Base-by-base conservation (phyloP, 2,797 vertebrate species). In the Danio aesculapii region DNA sequence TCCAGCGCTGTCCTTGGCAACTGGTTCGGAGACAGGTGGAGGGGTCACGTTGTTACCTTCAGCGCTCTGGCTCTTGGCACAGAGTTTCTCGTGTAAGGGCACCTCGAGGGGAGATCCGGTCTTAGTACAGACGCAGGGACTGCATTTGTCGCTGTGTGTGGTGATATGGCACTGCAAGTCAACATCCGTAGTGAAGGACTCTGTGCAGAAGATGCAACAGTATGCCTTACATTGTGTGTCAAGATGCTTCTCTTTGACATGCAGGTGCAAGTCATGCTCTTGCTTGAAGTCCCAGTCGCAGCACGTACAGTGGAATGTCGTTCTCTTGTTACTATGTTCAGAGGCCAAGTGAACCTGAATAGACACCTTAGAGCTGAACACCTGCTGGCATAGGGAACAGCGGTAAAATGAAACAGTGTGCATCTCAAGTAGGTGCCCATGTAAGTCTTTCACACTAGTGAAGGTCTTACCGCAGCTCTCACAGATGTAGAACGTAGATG, bases 391-490 rank as follows among this genome's bases (percentile, higher is more conserved):
- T 78, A 99, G 93, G 44, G 98, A 99, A 86, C 98, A 99, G 83
- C 97, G 97, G 91, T 98, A 99, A 90, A 99, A 99, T 82, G 98
- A 97, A 1, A 99, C 97, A 0, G 98, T 99, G 87, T 99, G 98
- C 98, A 99, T 99, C 92, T 99, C 98, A 3, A 99, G 91, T 14
- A 99, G 92, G 88, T 99, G 98, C 88, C 97, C 98, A 91, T 99
- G 97, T 73, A 99, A 92, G 88, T 99, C 98, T 77, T 99, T 97
- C 88, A 99, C 97, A 0, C 97, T 97, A 1, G 97, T 98, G 91
- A 99, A 99, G 92, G 98, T 97, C 90, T 99, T 99, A 90, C 99
- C 97, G 68, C 98, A 99, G 80, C 98, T 99, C 94, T 99, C 98
- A 81, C 98, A 99, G 88, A 97, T 97, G 88, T 99, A 98, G 88